Evolutionary conservation across 1,140 invertebrate genomes (phyloP), one percentile per base, ranked within the genome.

Genomic region (Drosophila sechellia): DNA sequence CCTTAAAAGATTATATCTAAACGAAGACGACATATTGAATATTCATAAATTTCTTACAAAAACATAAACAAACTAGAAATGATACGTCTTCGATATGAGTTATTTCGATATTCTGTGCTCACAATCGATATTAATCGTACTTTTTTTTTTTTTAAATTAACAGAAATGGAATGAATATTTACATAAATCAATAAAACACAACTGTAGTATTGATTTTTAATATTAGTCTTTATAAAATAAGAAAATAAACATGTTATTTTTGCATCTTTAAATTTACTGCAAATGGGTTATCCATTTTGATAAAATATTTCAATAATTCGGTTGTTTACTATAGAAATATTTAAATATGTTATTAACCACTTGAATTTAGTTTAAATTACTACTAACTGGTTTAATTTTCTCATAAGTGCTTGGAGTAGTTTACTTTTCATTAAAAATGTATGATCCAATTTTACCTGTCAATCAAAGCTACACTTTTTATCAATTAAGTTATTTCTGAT

Each of bases 1-100:
- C 34, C 81, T 79, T 1, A 91, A 20, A 15, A 91, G 53, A 49
- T 84, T 74, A 50, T 84, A 81, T 42, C 89, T 69, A 52, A 90
- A 90, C 20, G 59, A 70, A 39, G 79, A 72, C 6, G 78, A 71
- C 87, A 90, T 90, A 31, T 55, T 84, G 35, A 15, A 3, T 31
- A 35, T 34, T 17, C 25, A 50, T 34, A 42, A n/a, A 17, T 10
- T 31, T 20, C 11, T 0, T 10, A 13, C 12, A 15, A 20, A n/a
- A 45, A 64, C 5, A 5, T 68, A 68, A 68, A 64, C 64, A 68
- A 39, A 12, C 22, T 43, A 68, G 59, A 37, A 60, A 39, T 43
- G 37, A 12, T 8, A 10, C 0, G 3, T 1, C 13, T 37, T 13
- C 42, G 61, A 60, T 64, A 37, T 2, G 2, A 6, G 3, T 3